phyloP scores from a whole-genome alignment of 2,797 vertebrate genomes.

The Sebastes minor region DNA sequence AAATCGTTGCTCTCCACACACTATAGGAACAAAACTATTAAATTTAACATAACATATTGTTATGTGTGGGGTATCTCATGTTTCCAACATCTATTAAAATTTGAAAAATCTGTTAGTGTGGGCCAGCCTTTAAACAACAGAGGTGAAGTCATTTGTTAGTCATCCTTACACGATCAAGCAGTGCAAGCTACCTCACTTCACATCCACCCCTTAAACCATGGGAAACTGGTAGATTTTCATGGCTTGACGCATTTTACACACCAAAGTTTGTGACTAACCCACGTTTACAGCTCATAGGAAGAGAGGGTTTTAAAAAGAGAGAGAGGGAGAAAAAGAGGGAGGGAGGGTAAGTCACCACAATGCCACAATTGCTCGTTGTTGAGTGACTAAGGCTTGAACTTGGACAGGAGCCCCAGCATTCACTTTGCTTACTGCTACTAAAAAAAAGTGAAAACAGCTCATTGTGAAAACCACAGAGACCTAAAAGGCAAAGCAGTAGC shows the following conservation, averaged over 20 bases:
- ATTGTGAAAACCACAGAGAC: constrained; percentile 52
- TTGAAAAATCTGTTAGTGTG: too few species aligned
- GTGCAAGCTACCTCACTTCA: constrained; percentile 12
- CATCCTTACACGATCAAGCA: constrained; percentile 17
- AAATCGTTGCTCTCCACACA: too few species aligned
- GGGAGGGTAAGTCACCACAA: constrained; percentile 62
- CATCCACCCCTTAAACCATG: constrained; percentile 10
- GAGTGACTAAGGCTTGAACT: constrained; percentile 63
- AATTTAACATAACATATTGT: too few species aligned
- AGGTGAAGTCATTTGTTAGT: constrained; percentile 32
- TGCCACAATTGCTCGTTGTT: constrained; percentile 63
- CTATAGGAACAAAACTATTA: too few species aligned
- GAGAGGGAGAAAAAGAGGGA: constrained; percentile 7
- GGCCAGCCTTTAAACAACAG: constrained; percentile 5
- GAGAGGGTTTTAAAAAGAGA: constrained; percentile 29
- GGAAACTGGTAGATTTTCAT: constrained; percentile 20
- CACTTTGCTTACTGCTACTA: constrained; percentile 49
- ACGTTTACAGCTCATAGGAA: constrained; percentile 39
- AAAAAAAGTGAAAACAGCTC: constrained; percentile 51
- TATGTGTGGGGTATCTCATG: too few species aligned
- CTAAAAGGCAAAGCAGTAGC: constrained; percentile 22
- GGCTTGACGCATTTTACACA: constrained; percentile 49
- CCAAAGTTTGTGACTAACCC: constrained; percentile 42
- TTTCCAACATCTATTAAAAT: too few species aligned
- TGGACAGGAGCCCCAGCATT: constrained; percentile 42